Percentiles rank a stretch among this genome's conserved stretches.
phyloP scores from a whole-genome alignment of 2,888 invertebrate species.

The Platerodrilus igneus region DNA sequence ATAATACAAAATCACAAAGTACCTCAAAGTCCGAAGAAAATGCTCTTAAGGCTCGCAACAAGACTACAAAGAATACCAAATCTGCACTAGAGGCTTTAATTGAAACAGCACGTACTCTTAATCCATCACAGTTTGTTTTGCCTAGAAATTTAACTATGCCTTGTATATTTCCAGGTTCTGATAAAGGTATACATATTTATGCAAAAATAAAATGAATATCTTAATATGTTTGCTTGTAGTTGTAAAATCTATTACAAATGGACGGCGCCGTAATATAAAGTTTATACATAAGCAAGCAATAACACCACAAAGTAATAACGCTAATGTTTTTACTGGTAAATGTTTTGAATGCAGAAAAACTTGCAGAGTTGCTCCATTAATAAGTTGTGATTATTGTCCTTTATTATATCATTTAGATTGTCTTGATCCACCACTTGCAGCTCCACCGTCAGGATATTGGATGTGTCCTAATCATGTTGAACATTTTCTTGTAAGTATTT shows the following conservation, averaged over 20 bases:
- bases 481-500: slow-evolving; percentile 70
- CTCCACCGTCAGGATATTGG: slow-evolving; percentile 85
- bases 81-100: slow-evolving; percentile 72
- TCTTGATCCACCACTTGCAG: slow-evolving; percentile 85
- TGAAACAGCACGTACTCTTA: slow-evolving; percentile 76
- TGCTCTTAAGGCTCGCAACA: slow-evolving; percentile 38
- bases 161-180: slow-evolving; percentile 76
- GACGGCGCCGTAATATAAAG: slow-evolving; percentile 21
- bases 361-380: slow-evolving; percentile 75
- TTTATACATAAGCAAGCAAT: slow-evolving; percentile 25
- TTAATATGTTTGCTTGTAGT: slow-evolving; percentile 31
- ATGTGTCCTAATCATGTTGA: slow-evolving; percentile 98
- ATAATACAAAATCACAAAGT: slow-evolving; percentile 42
- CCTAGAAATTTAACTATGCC: slow-evolving; percentile 75
- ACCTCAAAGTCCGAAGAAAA: slow-evolving; percentile 32
- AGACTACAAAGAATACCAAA: slow-evolving; percentile 49
- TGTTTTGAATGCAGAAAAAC: slow-evolving; percentile 84
- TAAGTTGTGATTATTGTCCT: slow-evolving; percentile 93
- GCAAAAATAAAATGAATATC: not conserved
- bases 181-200: slow-evolving; percentile 57
- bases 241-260: slow-evolving; percentile 31
- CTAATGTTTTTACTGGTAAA: slow-evolving; percentile 76
- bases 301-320: slow-evolving; percentile 52
- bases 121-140: slow-evolving; percentile 86
- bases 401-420: slow-evolving; percentile 90